A percentile compares a stretch with the other conserved stretches of the same genome.
phyloP scores from a whole-genome alignment of 2,113 vertebrate genomes.

The Montifringilla adamsi region DNA sequence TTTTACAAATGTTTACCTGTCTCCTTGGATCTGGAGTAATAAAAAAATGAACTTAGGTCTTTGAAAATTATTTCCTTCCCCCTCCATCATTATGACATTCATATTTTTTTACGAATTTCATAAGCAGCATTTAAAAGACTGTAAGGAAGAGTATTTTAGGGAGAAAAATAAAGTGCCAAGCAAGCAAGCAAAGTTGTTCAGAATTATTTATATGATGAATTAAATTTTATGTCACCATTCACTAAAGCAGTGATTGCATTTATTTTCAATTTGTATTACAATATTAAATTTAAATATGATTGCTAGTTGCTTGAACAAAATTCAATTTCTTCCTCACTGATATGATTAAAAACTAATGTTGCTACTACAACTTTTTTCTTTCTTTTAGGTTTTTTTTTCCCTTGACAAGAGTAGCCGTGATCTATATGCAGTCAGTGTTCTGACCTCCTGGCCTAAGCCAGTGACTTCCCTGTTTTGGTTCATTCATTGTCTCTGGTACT shows the following conservation, averaged over 20 bases:
- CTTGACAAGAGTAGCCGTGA: neutral
- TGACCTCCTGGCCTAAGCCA: neutral
- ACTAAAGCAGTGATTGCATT: neutral
- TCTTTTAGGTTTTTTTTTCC: neutral
- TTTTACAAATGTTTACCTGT: neutral
- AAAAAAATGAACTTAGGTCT: neutral
- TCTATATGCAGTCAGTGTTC: neutral
- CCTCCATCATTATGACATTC: neutral
- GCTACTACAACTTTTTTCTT: neutral
- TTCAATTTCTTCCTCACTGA: neutral
- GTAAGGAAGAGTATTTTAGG: neutral
- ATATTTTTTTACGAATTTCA: neutral
- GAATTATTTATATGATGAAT: neutral
- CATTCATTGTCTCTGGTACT: neutral
- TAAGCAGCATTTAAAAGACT: neutral
- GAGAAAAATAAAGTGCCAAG: neutral
- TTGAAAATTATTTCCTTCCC: neutral
- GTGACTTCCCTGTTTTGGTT: neutral
- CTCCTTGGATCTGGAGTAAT: neutral
- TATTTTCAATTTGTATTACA: neutral
- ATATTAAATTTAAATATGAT: neutral
- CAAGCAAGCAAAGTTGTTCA: neutral
- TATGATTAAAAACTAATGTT: neutral
- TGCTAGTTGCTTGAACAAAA: neutral
- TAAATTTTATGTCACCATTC: neutral